phyloP scores from a whole-genome alignment of 2,113 vertebrate species.

The Galbula dea region DNA sequence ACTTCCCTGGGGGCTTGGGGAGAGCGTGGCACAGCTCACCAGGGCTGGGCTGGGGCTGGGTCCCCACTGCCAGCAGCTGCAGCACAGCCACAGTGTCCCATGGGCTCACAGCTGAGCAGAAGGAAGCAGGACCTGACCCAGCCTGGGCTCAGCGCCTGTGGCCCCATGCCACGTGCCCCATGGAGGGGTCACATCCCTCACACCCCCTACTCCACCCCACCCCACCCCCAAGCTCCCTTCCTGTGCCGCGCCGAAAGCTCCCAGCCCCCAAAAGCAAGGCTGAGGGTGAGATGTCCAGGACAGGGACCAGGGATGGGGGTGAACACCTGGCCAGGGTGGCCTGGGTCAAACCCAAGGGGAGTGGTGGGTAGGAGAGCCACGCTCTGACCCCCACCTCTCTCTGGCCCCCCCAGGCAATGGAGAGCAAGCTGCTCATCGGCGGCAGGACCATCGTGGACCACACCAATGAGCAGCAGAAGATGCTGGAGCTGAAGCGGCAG shows the following conservation, averaged over 20 bases:
- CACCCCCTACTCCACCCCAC: background rate
- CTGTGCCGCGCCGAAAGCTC: fast-evolving
- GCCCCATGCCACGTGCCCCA: background rate
- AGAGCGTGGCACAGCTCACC: background rate
- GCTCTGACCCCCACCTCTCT: background rate
- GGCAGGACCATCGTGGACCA: constrained; percentile 95
- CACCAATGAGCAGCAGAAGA: constrained; percentile 96
- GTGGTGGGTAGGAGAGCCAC: too few relatives aligned
- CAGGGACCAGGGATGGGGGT: background rate
- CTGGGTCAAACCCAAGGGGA: fast-evolving
- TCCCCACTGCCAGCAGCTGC: background rate
- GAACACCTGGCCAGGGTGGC: background rate
- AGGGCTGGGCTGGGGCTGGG: background rate
- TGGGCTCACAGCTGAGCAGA: background rate
- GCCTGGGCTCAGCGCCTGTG: background rate
- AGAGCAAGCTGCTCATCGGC: constrained; percentile 93
- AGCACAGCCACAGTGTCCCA: background rate
- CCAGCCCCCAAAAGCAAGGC: background rate
- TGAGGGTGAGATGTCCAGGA: background rate
- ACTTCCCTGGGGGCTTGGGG: background rate
- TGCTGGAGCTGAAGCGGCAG: constrained; percentile 90
- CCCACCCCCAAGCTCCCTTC: background rate
- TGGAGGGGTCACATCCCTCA: fast-evolving
- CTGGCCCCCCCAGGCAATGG: constrained; percentile 80
- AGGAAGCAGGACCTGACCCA: background rate